Evolutionary conservation across 92 coral and sea anemone species (phyloP).

Genomic region (Galaxea fascicularis): DNA sequence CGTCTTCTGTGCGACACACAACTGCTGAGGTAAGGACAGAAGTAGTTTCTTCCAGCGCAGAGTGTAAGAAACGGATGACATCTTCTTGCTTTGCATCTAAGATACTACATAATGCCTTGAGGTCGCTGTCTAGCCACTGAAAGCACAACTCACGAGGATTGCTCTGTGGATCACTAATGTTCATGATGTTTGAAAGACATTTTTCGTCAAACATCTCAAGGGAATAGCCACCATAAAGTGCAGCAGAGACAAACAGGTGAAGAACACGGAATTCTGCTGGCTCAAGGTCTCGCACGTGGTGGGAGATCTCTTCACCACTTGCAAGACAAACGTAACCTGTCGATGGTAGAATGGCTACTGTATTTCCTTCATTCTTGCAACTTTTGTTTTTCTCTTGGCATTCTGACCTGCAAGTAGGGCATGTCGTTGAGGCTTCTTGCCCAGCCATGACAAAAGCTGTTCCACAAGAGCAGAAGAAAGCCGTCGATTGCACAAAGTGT

Average conservation of each 20-base stretch:
- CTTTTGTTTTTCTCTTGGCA: neutral
- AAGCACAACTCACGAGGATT: conserved; percentile 56
- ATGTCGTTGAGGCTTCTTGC: neutral
- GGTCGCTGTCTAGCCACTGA: conserved; percentile 68
- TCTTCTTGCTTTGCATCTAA: conserved; percentile 75
- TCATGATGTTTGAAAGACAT: conserved; percentile 51
- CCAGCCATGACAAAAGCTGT: conserved; percentile 30
- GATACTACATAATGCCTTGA: conserved; percentile 61
- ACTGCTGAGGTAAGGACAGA: conserved; percentile 52
- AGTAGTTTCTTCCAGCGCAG: conserved; percentile 59
- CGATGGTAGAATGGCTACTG: neutral
- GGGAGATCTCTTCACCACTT: conserved; percentile 24
- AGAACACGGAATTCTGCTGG: conserved; percentile 87
- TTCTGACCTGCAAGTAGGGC: conserved; percentile 58
- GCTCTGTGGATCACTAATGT: neutral
- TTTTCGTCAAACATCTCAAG: conserved; percentile 58
- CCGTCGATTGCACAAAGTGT: neutral
- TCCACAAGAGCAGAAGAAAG: conserved; percentile 64
- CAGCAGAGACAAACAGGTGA: conserved; percentile 84
- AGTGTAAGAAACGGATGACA: conserved; percentile 74
- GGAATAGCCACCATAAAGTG: conserved; percentile 82
- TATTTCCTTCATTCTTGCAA: neutral
- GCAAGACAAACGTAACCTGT: conserved; percentile 48
- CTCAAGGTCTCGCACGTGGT: conserved; percentile 59
- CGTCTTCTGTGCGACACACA: neutral